Evolutionary conservation across 2,888 invertebrate species (phyloP), one percentile per base, ranked within the genome.

Genomic region (Agelastica alni): DNA sequence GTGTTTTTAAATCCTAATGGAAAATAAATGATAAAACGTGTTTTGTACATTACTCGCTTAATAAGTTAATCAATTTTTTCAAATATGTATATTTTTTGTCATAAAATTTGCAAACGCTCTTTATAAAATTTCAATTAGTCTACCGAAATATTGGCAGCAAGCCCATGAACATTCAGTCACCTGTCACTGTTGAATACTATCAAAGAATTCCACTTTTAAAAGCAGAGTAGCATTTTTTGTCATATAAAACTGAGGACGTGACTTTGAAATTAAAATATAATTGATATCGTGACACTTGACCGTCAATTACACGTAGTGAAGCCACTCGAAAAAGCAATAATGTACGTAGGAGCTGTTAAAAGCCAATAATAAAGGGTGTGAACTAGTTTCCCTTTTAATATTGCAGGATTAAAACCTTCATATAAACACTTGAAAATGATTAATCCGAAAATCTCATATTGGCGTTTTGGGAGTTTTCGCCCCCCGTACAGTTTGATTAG

Each of bases 361-460:
- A 62, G 54, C 59, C 56, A 63, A 63, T 60, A 65, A 61, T 62
- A 61, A 59, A 41, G 58, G 60, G 56, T 54, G 59, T 53, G 55
- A 61, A 49, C 44, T 66, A 66, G 64, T 63, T 67, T 62, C 65
- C 65, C 58, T 69, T n/a, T 66, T 67, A 65, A 68, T 68, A 67
- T 60, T 56, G 57, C 59, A 52, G 64, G 66, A 67, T 67, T 68
- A 66, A 66, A 64, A 62, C 61, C 57, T 59, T 56, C 62, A 59
- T 53, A 64, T 55, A 57, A 58, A 61, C 66, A 64, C 67, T 69
- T 59, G 53, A 67, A 63, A 55, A 52, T 51, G 60, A 56, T 60
- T 59, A 63, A 69, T 66, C 63, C 65, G 63, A 64, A 70, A 68
- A 69, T 70, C 70, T 67, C 66, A 69, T 68, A 67, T 64, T 62